Conservation (phyloP, 2,888 invertebrate genomes). For the Disparrhopalites patrizii region DNA sequence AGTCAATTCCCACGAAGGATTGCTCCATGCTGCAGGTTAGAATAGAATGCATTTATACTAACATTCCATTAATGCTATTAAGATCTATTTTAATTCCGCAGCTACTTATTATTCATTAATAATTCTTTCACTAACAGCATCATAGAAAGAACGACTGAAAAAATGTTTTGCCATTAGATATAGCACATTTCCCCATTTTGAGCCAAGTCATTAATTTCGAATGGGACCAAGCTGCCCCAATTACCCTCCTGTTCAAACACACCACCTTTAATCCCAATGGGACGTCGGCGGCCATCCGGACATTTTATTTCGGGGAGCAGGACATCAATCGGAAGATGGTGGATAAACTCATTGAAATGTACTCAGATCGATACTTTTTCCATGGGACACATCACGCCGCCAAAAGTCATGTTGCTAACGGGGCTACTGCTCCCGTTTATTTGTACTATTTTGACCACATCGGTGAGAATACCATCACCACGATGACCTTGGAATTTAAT, state of each 20-base stretch:
- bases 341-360: conserved; percentile 36
- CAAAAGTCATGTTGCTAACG: conserved; percentile 27
- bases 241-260: conserved; percentile 33
- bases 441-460: conserved; percentile 40
- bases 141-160: no score
- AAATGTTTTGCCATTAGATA: conserved; percentile 27
- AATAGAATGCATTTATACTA: not conserved
- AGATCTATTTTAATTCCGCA: no score
- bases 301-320: conserved; percentile 34
- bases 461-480: conserved; percentile 30
- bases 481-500: conserved; percentile 30
- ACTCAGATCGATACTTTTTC: conserved; percentile 45
- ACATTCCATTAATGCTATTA: not conserved
- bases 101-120: no score
- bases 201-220: conserved; percentile 39
- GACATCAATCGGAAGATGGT: conserved; percentile 4
- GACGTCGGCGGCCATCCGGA: conserved; percentile 25
- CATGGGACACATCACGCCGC: conserved; percentile 38
- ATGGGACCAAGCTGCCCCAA: conserved; percentile 40
- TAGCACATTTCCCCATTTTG: conserved; percentile 31
- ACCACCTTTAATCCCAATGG: conserved; percentile 23
- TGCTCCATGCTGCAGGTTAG: conserved; percentile 38
- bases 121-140: no score
- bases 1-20: conserved; percentile 44
- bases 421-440: conserved; percentile 25